These are phyloP conservation scores for Drosophila repleta DNA, from an alignment of 1,140 invertebrate genomes.

Conservation along the genomic window DNA sequence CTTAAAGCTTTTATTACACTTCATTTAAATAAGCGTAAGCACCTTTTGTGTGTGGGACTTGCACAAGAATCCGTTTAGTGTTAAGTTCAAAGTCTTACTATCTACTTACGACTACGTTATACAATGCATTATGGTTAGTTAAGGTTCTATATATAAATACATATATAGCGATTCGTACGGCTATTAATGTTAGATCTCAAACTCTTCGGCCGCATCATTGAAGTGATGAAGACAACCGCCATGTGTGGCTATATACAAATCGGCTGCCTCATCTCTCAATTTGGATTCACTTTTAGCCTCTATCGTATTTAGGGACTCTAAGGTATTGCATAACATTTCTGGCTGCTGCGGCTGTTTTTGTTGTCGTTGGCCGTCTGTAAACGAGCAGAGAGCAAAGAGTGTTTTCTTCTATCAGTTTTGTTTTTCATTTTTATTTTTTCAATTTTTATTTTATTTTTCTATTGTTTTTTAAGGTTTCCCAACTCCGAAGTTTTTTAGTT, in stretches of 20 bases:
- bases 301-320: constrained; percentile 40
- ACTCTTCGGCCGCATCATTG: constrained; percentile 54
- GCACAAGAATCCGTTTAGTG: constrained; percentile 23
- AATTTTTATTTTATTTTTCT: background rate
- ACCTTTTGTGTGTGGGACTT: constrained; percentile 40
- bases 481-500: background rate
- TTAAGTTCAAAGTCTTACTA: constrained; percentile 49
- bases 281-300: constrained; percentile 44
- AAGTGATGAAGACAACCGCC: constrained; percentile 74
- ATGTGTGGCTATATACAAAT: constrained; percentile 73
- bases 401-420: constrained; percentile 69
- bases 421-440: constrained; percentile 20
- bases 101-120: constrained; percentile 57
- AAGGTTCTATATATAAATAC: constrained; percentile 23
- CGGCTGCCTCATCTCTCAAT: constrained; percentile 49
- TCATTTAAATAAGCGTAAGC: constrained; percentile 58
- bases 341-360: constrained; percentile 22
- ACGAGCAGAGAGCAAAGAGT: constrained; percentile 68
- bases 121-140: constrained; percentile 54
- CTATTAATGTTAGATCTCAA: constrained; percentile 54
- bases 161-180: constrained; percentile 20
- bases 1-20: constrained; percentile 67
- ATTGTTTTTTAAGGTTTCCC: background rate
- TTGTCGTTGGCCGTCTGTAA: constrained; percentile 59
- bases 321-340: constrained; percentile 29